These are phyloP conservation scores for Apamea epomidion DNA, from an alignment of 2,888 invertebrate genomes.

Conservation along the genomic window DNA sequence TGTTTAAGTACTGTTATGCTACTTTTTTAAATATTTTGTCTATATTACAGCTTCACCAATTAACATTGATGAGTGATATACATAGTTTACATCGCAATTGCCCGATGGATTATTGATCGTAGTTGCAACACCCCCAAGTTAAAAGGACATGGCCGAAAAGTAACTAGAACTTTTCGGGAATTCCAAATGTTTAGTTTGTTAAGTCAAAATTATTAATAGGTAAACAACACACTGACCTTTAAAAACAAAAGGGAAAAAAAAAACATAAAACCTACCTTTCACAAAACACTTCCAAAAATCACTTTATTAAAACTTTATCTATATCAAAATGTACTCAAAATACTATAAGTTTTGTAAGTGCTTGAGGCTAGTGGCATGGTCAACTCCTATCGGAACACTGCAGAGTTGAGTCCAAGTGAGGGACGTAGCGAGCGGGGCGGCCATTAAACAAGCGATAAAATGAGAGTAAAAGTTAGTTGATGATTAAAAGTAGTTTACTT, in stretches of 20 bases:
- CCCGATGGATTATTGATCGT: background rate
- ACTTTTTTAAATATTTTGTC: background rate
- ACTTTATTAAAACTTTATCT: constrained; percentile 46
- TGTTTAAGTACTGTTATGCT: background rate
- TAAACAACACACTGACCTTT: background rate
- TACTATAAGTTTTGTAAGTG: constrained; percentile 28
- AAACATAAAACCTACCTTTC: constrained; percentile 46
- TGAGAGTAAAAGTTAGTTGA: constrained; percentile 43
- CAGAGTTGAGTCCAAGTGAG: constrained; percentile 50
- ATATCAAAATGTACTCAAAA: constrained; percentile 42
- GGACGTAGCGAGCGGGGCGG: constrained; percentile 48
- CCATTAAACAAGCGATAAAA: constrained; percentile 64
- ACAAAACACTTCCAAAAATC: constrained; percentile 37
- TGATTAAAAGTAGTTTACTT: constrained; percentile 53
- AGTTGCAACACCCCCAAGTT: background rate
- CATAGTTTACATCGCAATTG: background rate
- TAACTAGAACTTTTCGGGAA: background rate
- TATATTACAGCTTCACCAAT: background rate
- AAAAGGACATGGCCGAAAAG: too few relatives aligned
- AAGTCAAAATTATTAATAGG: background rate
- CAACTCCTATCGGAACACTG: constrained; percentile 62
- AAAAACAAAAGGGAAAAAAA: background rate
- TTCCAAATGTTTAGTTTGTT: background rate
- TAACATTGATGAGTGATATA: background rate
- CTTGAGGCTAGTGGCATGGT: constrained; percentile 61